Conservation (phyloP, 2,113 vertebrate genomes). For the Mugil cephalus region DNA sequence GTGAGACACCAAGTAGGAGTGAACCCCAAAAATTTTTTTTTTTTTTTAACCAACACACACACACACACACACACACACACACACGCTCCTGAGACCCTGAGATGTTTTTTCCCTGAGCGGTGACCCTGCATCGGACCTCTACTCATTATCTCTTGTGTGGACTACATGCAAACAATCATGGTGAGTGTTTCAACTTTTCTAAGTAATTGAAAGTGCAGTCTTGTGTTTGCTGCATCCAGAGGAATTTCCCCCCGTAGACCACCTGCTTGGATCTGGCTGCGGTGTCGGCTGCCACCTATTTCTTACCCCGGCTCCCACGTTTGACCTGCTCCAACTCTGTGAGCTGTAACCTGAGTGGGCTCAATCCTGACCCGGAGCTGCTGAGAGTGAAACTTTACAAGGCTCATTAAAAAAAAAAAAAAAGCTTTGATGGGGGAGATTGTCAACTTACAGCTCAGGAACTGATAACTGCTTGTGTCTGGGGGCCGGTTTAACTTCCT, state of each 20-base stretch:
- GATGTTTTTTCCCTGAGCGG: conserved; percentile 33
- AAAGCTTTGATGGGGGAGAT: conserved; percentile 24
- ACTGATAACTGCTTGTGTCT: neutral
- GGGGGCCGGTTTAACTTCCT: neutral
- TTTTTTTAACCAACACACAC: no score
- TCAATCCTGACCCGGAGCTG: conserved; percentile 26
- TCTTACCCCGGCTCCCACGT: conserved; percentile 38
- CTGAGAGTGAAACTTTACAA: conserved; percentile 46
- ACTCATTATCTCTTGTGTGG: conserved; percentile 26
- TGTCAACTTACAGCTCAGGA: conserved; percentile 4
- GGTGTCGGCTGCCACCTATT: conserved; percentile 69
- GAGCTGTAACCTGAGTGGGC: conserved; percentile 70
- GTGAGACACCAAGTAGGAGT: conserved; percentile 14
- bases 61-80: conserved; percentile 6
- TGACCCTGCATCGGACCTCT: conserved; percentile 26
- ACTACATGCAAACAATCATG: conserved; percentile 46
- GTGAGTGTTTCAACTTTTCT: conserved; percentile 46
- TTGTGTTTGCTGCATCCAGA: neutral
- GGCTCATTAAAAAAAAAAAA: conserved; percentile 68
- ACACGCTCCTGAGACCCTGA: conserved; percentile 18
- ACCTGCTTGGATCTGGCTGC: conserved; percentile 66
- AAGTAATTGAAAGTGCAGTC: no score
- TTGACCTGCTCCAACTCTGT: conserved; percentile 48
- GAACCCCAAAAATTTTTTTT: neutral
- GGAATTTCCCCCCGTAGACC: conserved; percentile 46